Base-by-base conservation (phyloP, 2,113 vertebrate genomes). In the Chrysemys picta region DNA sequence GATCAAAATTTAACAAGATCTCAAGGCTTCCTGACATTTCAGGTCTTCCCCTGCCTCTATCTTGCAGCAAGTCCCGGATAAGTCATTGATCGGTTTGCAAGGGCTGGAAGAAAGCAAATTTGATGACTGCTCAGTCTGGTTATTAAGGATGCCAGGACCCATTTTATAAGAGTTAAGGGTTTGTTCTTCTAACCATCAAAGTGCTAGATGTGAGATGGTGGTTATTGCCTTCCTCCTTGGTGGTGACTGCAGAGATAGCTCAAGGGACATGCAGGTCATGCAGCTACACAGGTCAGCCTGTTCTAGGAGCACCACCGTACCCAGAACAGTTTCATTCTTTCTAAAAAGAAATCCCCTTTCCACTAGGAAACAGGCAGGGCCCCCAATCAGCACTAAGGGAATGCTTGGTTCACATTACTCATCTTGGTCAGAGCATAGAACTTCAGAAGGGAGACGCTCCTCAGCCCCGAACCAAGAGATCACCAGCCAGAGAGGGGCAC, bases 31-130 rank as follows among this genome's bases (percentile, higher is more conserved):
- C 92, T 50, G 72, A 56, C 84, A 95, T 90, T 75, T 95, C 88
- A 92, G 79, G 81, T 47, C 80, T 89, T 88, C 81, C 95, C 72
- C 85, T 96, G 91, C 10, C 84, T 89, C 96, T 96, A 96, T 89
- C 78, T 96, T 96, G 72, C 21, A 97, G 96, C 95, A 96, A 95
- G 57, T 96, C 92, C 95, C 94, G 90, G 94, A 92, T 79, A 95
- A 97, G 94, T 94, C 95, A 93, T 87, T 97, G 95, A 96, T 96
- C 95, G 89, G 96, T 96, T 88, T 93, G 50, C 89, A 95, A 89
- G 50, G 87, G 29, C 78, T 97, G 94, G 96, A 97, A 96, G 89
- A 29, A 91, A 95, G 93, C 85, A 95, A 88, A 89, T 84, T 8
- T 89, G 94, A 97, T 89, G 93, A 95, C 85, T 95, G 94, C 85